Conservation (phyloP, 2,797 vertebrate species). For the Vultur gryphus region DNA sequence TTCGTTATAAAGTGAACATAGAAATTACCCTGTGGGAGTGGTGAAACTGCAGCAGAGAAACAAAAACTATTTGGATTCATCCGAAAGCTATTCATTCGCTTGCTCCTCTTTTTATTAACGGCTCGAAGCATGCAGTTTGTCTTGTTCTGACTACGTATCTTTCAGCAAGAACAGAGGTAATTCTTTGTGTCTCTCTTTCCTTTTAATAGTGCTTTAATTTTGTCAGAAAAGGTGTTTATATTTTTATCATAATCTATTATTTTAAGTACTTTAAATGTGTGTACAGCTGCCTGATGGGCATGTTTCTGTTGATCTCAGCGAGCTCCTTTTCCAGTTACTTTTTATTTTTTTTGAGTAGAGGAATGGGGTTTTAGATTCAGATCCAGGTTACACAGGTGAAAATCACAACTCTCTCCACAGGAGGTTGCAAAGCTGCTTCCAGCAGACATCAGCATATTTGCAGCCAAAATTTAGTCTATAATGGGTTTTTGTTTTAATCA, state of each 20-base stretch:
- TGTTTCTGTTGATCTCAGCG: accelerated
- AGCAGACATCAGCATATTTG: not conserved
- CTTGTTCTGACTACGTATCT: constrained; percentile 4
- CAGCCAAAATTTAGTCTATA: not conserved
- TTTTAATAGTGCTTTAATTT: not conserved
- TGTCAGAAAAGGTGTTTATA: not conserved
- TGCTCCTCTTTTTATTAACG: constrained; percentile 39
- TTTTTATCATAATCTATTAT: not conserved
- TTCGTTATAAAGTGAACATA: constrained; percentile 67
- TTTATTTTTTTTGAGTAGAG: not conserved
- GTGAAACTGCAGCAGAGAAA: constrained; percentile 61
- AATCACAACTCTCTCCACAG: not conserved
- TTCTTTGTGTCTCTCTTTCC: not conserved
- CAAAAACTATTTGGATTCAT: constrained; percentile 57
- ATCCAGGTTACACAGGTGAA: not conserved
- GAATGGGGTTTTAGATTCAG: not conserved
- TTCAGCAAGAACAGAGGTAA: constrained; percentile 29
- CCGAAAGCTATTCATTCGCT: constrained; percentile 37
- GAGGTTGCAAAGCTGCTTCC: not conserved
- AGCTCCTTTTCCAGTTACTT: not conserved
- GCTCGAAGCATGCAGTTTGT: constrained; percentile 14
- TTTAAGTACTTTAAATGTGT: not conserved
- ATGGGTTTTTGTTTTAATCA: not conserved
- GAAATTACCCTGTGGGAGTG: constrained; percentile 59
- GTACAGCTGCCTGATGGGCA: not conserved